Base-by-base conservation (phyloP, 2,797 vertebrate genomes). In the Holocentrus rufus region DNA sequence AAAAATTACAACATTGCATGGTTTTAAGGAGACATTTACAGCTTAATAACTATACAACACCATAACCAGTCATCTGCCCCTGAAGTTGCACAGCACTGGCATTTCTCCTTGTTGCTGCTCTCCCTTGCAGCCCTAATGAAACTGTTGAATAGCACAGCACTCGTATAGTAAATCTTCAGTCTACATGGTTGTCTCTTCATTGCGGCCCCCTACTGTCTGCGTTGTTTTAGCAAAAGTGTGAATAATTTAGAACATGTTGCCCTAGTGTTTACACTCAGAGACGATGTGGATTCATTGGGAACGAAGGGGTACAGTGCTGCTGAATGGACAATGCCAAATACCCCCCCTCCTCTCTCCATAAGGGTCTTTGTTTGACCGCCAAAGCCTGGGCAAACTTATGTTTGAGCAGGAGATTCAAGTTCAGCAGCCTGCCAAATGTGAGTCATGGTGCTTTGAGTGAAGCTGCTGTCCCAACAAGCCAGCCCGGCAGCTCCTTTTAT, bases 171-270 rank as follows among this genome's bases (percentile, higher is more conserved):
- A 89, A 88, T 92, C 84, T 81, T 67, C 25, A 53, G 74, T 34
- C 60, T 46, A 42, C 62, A 39, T 39, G 36, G 25, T 66, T 65
- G 53, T 65, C 56, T 71, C 68, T 0, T 2, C 56, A 74, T 69
- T 85, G 79, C 87, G 74, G 77, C 83, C 84, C 79, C 86, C 87
- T 50, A 53, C 85, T 47, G 82, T 65, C 72, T 54, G 71, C 53
- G 64, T 77, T 72, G 77, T 86, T 88, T 88, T 76, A 81, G 74
- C 73, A 69, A 47, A 78, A 74, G 73, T 68, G 66, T 81, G 74
- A 85, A 89, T 90, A 86, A 92, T 91, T 90, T 90, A 88, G 81
- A 82, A 82, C 78, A 65, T 77, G 89, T 87, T 86, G 82, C 81
- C 86, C 80, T 79, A 89, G 83, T 86, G 83, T 91, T 89, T 88